Evolutionary conservation across 92 coral and sea anemone species (phyloP).

Genomic region (Parazoanthus atlanticus): DNA sequence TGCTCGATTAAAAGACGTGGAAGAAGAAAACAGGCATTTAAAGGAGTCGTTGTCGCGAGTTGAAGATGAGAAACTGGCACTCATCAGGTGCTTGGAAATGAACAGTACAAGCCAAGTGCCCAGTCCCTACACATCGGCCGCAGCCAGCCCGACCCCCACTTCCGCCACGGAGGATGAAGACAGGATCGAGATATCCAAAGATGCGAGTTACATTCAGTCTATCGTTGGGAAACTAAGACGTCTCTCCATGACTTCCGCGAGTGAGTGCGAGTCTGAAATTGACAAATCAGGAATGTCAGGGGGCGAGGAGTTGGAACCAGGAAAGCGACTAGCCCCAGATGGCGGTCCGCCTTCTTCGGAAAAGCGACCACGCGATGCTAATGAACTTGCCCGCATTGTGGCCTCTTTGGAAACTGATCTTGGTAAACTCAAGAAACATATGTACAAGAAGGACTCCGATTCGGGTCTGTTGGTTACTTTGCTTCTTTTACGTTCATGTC

Average conservation of each 20-base stretch:
- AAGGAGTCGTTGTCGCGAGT: conserved; percentile 64
- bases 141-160: conserved; percentile 47
- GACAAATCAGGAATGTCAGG: conserved; percentile 33
- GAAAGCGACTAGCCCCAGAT: conserved; percentile 36
- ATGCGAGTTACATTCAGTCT: conserved; percentile 40
- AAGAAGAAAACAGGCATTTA: conserved; percentile 62
- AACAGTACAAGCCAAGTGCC: conserved; percentile 53
- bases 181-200: not conserved
- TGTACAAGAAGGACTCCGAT: conserved; percentile 49
- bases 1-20: conserved; percentile 57
- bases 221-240: conserved; percentile 36
- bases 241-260: conserved; percentile 40
- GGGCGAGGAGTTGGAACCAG: conserved; percentile 46
- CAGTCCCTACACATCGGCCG: conserved; percentile 52
- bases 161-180: conserved; percentile 38
- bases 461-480: conserved; percentile 17
- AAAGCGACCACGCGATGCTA: conserved; percentile 34
- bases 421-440: conserved; percentile 61
- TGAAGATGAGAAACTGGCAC: conserved; percentile 81
- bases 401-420: conserved; percentile 69
- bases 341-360: conserved; percentile 33
- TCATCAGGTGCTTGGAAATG: conserved; percentile 77
- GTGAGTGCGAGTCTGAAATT: conserved; percentile 37
- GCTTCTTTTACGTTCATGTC: not conserved
- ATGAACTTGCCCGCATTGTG: conserved; percentile 59